Evolutionary conservation across 2,888 invertebrate species (phyloP).

Genomic region (Mythimna impura): DNA sequence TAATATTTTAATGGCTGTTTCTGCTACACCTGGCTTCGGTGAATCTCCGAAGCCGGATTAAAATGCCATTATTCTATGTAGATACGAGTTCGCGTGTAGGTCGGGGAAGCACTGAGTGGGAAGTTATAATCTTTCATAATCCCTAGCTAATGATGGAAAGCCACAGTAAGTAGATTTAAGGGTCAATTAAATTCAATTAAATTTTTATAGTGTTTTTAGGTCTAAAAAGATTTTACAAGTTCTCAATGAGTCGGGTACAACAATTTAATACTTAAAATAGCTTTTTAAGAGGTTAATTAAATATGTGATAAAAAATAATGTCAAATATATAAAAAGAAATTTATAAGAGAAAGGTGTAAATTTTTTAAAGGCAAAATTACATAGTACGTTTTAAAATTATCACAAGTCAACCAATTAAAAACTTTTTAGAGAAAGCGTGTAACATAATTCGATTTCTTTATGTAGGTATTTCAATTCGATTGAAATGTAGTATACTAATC

Average conservation of each 20-base stretch:
- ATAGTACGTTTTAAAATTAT: too few species aligned
- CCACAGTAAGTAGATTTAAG: slow-evolving; percentile 3
- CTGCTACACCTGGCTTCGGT: slow-evolving; percentile 24
- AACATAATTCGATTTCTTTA: not conserved
- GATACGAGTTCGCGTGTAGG: not conserved
- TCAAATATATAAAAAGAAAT: too few species aligned
- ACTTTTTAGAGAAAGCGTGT: not conserved
- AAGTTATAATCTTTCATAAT: slow-evolving; percentile 34
- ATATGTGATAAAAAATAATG: too few species aligned
- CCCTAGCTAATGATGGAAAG: slow-evolving; percentile 7
- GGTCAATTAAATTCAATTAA: too few species aligned
- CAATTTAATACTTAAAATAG: too few species aligned
- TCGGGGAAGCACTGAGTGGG: not conserved
- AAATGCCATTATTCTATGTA: slow-evolving; percentile 21
- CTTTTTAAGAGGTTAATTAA: too few species aligned
- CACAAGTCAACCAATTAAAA: not conserved
- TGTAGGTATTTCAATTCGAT: not conserved
- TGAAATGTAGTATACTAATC: too few species aligned
- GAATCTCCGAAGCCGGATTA: slow-evolving; percentile 17
- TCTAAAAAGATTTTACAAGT: too few species aligned
- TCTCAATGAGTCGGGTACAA: too few species aligned
- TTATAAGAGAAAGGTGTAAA: too few species aligned
- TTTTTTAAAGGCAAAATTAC: too few species aligned
- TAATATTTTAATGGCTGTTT: slow-evolving; percentile 32
- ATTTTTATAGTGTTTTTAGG: too few species aligned